Percentiles rank a stretch among this genome's conserved stretches.
Evolutionary conservation across 2,113 vertebrate genomes (phyloP).

Genomic region (Fulmarus glacialis): DNA sequence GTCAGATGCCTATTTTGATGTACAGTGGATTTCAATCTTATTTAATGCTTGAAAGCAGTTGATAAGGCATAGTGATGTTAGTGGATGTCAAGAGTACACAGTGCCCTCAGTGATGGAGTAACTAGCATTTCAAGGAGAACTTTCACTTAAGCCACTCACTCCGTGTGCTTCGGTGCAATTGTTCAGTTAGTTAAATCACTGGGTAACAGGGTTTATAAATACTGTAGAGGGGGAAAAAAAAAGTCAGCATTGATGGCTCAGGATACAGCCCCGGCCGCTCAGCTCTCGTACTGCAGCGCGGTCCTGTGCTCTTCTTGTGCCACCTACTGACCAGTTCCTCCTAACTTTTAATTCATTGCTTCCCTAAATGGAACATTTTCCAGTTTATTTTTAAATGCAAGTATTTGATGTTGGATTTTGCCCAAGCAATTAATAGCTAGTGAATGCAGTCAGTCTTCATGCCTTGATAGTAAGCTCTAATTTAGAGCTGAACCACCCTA

Average conservation of each 20-base stretch:
- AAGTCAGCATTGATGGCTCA: background rate
- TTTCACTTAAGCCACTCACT: background rate
- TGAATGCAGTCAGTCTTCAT: background rate
- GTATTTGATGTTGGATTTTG: background rate
- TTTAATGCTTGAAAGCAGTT: background rate
- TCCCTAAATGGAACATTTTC: background rate
- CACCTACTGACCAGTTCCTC: constrained; percentile 49
- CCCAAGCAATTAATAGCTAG: background rate
- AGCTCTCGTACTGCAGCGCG: background rate
- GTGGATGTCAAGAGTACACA: background rate
- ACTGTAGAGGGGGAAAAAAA: no score
- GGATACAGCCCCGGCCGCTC: accelerated
- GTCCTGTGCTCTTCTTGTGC: constrained; percentile 52
- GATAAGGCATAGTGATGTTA: background rate
- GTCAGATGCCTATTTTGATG: background rate
- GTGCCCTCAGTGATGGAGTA: background rate
- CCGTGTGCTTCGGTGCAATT: background rate
- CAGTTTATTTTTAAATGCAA: background rate
- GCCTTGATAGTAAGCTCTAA: background rate
- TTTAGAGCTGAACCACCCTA: background rate
- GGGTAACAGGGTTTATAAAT: background rate
- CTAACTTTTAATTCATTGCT: background rate
- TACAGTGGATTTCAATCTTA: background rate
- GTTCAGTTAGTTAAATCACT: background rate
- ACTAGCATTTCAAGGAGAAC: background rate